Base-by-base conservation (phyloP, 2,797 vertebrate genomes). In the Alosa sapidissima region DNA sequence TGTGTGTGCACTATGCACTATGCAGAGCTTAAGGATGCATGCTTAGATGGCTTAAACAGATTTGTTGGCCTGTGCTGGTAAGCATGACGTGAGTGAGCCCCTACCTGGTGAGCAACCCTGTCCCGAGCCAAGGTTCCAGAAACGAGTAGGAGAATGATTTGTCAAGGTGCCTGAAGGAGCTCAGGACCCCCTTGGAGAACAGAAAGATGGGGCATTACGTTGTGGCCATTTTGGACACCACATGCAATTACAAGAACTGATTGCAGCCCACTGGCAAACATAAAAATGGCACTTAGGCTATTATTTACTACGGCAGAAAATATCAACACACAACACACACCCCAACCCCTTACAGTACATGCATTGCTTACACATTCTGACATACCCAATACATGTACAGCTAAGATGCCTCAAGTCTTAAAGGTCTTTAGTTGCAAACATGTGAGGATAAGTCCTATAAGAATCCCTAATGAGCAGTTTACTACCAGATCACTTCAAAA, bases 81-180 rank as follows among this genome's bases (percentile, higher is more conserved):
- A 28, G 4, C 14, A 75, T 45, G 68, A 75, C 68, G 33, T 19
- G 3, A 52, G n/a, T 28, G 10, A 75, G 6, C 28, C 62, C 14
- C n/a, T 94, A 97, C 96, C 96, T 97, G 0, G 96, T 97, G 82
- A 97, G 93, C 84, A 97, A 94, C 82, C 97, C 97, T 60, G 94
- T 95, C 60, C 96, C 96, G 87, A 97, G 94, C 97, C 97, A 97
- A 0, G 97, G 96, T 0, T 96, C 89, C 48, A 97, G 84, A 81
- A 97, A 97, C n/a, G 81, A 88, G 62, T 97, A 97, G 8, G 94
- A 2, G 86, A 81, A 94, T 0, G 96, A 94, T 89, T 97, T 97
- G 82, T 96, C 93, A 51, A 96, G 94, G 78, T 96, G 95, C 82
- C 92, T 97, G 0, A 96, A 96, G 88, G 90, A 96, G 86, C 3